Evolutionary conservation across 1,140 invertebrate genomes (phyloP), one percentile per base, ranked within the genome.

Genomic region (Caenorhabditis tropicalis): DNA sequence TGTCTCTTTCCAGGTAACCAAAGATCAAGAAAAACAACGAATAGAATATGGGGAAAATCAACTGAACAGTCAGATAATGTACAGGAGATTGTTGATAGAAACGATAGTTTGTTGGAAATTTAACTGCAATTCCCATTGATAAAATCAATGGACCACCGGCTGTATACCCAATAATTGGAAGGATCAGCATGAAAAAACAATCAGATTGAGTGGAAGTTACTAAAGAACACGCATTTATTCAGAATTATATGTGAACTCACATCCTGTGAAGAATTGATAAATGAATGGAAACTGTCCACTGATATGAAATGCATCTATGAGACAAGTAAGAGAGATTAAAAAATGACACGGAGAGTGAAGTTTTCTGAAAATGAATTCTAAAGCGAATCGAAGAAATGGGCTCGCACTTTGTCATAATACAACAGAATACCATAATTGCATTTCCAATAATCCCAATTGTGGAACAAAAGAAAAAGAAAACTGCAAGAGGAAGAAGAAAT

Each of bases 91-190:
- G 33, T 10, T 48, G 29, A 29, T 70, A 82, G 33, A 31, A 43
- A 12, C 82, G 36, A 46, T 82, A 70, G 16, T 33, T 36, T 15
- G 43, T 46, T n/a, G 82, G 82, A 31, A 70, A 82, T 7, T 21
- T 70, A 16, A 82, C 60, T 10, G 82, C 82, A 19, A 82, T 82
- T n/a, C 82, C 82, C 82, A 82, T 82, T n/a, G 82, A 58, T 12
- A 82, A 16, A 49, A 82, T 82, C 60, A 82, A 53, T 1, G 82
- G 82, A 29, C 56, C 82, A 7, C 82, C 82, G 19, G 60, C 36
- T 46, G 24, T 39, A n/a, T 39, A 46, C 1, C 82, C 82, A n/a
- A 82, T n/a, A n/a, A 82, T 58, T 16, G 82, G 58, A 19, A 82
- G 24, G 16, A 74, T 65, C 24, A 82, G 58, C 12, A 82, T 70